Conservation (phyloP, 2,113 vertebrate genomes). For the Poecilia latipinna region DNA sequence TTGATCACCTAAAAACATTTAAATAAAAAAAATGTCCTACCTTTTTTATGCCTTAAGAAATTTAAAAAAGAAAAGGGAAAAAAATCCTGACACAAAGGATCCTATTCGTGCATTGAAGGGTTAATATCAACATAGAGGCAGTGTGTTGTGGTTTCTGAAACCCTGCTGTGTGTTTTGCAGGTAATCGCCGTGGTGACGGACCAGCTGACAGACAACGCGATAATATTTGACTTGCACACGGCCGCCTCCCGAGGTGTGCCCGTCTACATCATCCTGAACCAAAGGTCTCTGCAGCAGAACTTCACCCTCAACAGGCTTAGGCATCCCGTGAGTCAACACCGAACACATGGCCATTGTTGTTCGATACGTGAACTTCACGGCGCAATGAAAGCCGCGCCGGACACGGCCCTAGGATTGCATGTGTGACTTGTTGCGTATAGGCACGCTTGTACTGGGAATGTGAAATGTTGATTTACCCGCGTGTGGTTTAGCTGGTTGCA, state of each 20-base stretch:
- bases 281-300: slow-evolving; percentile 70
- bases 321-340: slow-evolving; percentile 77
- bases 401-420: background rate
- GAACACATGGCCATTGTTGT: slow-evolving; percentile 19
- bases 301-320: slow-evolving; percentile 63
- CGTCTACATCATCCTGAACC: slow-evolving; percentile 87
- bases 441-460: slow-evolving; percentile 45
- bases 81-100: too few species aligned
- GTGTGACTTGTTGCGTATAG: background rate
- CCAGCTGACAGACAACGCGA: slow-evolving; percentile 82
- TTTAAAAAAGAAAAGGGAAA: too few species aligned
- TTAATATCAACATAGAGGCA: background rate
- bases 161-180: slow-evolving; percentile 61
- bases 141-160: background rate
- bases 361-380: background rate
- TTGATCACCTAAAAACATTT: too few species aligned
- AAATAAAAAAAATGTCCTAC: too few species aligned
- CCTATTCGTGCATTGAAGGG: too few species aligned
- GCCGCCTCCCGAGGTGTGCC: slow-evolving; percentile 81
- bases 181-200: slow-evolving; percentile 88
- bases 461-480: background rate
- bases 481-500: slow-evolving; percentile 61
- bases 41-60: too few species aligned
- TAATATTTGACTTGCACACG: slow-evolving; percentile 81
- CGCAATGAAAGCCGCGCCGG: background rate